phyloP scores from a whole-genome alignment of 2,888 invertebrate species.

The Andrena fulva region DNA sequence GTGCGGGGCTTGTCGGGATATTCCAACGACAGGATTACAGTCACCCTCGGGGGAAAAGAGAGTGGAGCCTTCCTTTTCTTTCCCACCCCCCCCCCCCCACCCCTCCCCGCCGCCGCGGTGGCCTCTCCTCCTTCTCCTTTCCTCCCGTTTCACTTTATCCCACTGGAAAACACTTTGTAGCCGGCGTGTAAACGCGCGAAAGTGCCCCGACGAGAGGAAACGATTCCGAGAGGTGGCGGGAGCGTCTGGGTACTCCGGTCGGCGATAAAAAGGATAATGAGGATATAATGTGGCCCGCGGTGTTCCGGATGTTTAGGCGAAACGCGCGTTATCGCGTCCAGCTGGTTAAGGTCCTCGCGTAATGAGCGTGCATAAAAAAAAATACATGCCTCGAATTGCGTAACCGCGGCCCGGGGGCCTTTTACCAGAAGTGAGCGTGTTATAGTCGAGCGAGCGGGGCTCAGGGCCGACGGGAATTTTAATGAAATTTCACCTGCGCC shows the following conservation, averaged over 20 bases:
- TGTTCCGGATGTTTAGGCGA: constrained; percentile 56
- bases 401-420: constrained; percentile 23
- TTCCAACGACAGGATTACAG: constrained; percentile 72
- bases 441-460: not conserved
- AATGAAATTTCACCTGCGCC: constrained; percentile 43
- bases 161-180: constrained; percentile 74
- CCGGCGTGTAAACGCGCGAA: constrained; percentile 71
- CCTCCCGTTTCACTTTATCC: constrained; percentile 61
- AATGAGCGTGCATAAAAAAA: constrained; percentile 40
- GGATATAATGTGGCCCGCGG: constrained; percentile 64
- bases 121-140: constrained; percentile 31
- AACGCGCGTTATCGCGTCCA: constrained; percentile 53
- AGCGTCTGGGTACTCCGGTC: constrained; percentile 26
- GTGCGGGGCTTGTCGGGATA: constrained; percentile 59
- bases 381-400: constrained; percentile 42
- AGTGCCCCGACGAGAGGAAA: constrained; percentile 46
- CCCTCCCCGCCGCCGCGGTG: not conserved
- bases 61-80: constrained; percentile 46
- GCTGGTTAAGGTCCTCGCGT: constrained; percentile 48
- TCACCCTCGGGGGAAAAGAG: constrained; percentile 49
- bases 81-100: not conserved
- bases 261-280: constrained; percentile 70
- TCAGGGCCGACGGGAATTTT: constrained; percentile 46
- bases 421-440: constrained; percentile 25
- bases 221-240: constrained; percentile 43